Evolutionary conservation across 2,888 invertebrate species (phyloP).

Genomic region (Orchestes rusci): DNA sequence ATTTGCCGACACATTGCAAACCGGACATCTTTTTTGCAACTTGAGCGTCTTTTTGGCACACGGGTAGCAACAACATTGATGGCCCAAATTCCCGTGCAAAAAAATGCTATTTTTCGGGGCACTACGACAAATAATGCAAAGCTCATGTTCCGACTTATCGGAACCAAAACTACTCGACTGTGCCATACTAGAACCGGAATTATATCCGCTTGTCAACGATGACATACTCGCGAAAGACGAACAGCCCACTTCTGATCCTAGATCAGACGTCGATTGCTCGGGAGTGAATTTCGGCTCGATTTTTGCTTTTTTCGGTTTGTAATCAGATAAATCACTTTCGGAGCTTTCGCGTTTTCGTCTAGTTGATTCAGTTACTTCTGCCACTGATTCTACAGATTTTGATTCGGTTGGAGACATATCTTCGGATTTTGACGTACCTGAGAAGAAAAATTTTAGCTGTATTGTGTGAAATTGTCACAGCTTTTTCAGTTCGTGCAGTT

Average conservation of each 20-base stretch:
- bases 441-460: slow-evolving; percentile 14
- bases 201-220: slow-evolving; percentile 1
- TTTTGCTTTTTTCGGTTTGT: slow-evolving; percentile 28
- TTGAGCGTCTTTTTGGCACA: slow-evolving; percentile 63
- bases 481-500: too few species aligned
- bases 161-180: slow-evolving; percentile 9
- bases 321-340: slow-evolving; percentile 35
- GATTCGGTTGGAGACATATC: slow-evolving; percentile 10
- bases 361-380: too few species aligned
- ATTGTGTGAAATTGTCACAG: too few species aligned
- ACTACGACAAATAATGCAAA: slow-evolving; percentile 56
- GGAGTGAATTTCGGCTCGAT: neutral
- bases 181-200: slow-evolving; percentile 1
- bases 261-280: slow-evolving; percentile 3
- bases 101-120: slow-evolving; percentile 62
- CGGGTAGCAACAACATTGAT: slow-evolving; percentile 63
- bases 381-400: too few species aligned
- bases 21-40: slow-evolving; percentile 56
- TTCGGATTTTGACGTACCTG: slow-evolving; percentile 21
- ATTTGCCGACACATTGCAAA: slow-evolving; percentile 61
- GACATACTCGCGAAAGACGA: slow-evolving; percentile 9
- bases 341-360: slow-evolving; percentile 31
- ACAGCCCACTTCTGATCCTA: slow-evolving; percentile 13
- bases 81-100: slow-evolving; percentile 58
- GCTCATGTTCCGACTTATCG: slow-evolving; percentile 12